Percentiles rank a stretch among this genome's conserved stretches.
Conservation (phyloP, 2,888 invertebrate genomes). For the Himalopsyche japonica region DNA sequence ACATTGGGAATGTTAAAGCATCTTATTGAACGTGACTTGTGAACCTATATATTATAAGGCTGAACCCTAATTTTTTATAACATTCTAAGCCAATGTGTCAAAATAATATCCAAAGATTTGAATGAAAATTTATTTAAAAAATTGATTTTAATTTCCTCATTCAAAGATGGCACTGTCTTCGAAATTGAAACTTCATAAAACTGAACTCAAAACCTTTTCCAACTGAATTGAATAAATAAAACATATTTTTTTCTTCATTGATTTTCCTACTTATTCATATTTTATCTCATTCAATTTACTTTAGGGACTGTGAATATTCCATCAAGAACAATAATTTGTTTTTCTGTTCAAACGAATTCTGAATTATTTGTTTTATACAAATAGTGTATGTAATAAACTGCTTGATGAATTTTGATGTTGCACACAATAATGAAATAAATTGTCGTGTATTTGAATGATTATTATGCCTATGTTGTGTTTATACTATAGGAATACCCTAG, state of each 20-base stretch:
- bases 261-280: not conserved
- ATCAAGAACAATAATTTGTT: not conserved
- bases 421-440: not conserved
- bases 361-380: not conserved
- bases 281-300: not conserved
- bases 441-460: not conserved
- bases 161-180: too few species aligned
- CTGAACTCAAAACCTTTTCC: too few species aligned
- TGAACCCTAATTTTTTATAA: too few species aligned
- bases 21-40: too few species aligned
- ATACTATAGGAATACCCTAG: not conserved
- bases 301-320: not conserved
- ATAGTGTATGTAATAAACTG: not conserved
- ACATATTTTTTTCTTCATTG: not conserved
- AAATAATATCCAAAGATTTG: too few species aligned
- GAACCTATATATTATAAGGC: too few species aligned
- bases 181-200: too few species aligned
- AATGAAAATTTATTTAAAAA: too few species aligned
- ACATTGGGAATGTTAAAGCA: too few species aligned
- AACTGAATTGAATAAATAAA: too few species aligned
- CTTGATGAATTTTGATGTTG: not conserved
- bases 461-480: not conserved
- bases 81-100: too few species aligned
- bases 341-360: not conserved
- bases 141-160: too few species aligned